phyloP scores from a whole-genome alignment of 2,113 vertebrate species.

The Sardina pilchardus region DNA sequence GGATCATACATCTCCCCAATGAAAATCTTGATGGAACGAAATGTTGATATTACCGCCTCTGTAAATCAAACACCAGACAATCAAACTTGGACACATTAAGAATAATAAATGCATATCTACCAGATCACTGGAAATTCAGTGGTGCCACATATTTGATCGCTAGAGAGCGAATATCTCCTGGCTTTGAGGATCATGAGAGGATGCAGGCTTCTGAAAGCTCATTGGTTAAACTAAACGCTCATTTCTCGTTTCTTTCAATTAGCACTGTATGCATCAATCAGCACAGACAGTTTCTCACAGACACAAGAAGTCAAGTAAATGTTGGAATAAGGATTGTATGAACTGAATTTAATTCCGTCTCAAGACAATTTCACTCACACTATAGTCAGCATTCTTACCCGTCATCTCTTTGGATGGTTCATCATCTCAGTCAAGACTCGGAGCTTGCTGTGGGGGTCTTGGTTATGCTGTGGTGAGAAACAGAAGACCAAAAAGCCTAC shows the following conservation, averaged over 20 bases:
- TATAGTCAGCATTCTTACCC: background rate
- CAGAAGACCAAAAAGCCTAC: background rate
- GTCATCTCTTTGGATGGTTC: background rate
- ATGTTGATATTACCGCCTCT: background rate
- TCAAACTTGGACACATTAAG: background rate
- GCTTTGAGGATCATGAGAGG: background rate
- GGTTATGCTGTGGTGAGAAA: background rate
- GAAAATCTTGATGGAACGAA: background rate
- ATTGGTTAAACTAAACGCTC: background rate
- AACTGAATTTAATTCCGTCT: background rate
- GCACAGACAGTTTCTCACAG: background rate
- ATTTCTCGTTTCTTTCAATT: background rate
- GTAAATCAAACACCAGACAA: background rate
- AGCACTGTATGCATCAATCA: background rate
- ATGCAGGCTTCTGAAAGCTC: background rate
- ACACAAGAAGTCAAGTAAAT: background rate
- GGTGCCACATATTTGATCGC: background rate
- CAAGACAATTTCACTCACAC: background rate
- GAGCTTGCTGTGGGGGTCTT: background rate
- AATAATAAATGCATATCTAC: background rate
- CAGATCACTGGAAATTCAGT: background rate
- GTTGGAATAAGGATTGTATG: background rate
- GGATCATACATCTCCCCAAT: background rate
- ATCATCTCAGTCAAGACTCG: background rate
- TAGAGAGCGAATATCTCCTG: background rate